These are phyloP conservation scores for Onychomys arenicola DNA, from an alignment of 2,797 vertebrate species.

Conservation along the genomic window DNA sequence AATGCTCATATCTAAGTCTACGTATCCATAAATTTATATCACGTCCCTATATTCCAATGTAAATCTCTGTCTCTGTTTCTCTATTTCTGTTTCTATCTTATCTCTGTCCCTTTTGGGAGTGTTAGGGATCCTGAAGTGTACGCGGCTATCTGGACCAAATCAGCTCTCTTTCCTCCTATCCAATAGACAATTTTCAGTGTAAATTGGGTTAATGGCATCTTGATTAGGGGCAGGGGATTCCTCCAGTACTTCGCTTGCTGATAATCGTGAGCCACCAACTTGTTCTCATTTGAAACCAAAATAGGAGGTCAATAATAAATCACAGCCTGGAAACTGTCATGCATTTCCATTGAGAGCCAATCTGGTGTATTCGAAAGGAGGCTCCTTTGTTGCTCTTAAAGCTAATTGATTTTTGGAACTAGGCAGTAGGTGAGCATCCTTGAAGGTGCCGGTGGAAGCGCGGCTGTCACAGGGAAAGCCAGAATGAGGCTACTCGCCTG, in stretches of 20 bases:
- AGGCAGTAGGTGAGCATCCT: neutral
- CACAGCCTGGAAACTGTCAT: neutral
- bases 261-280: neutral
- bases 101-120: neutral
- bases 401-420: neutral
- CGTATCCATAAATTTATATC: neutral
- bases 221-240: neutral
- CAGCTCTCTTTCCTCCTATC: neutral
- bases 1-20: neutral
- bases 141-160: neutral
- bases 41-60: neutral
- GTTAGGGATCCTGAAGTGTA: neutral
- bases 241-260: neutral
- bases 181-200: neutral
- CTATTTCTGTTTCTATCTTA: neutral
- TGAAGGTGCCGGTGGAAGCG: neutral
- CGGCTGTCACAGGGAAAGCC: neutral
- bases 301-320: neutral
- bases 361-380: neutral
- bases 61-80: neutral
- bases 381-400: neutral
- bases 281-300: neutral
- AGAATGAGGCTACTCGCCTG: too few species aligned
- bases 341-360: neutral
- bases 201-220: neutral